Conservation (phyloP, 2,113 vertebrate genomes). For the Actenoides hombroni region DNA sequence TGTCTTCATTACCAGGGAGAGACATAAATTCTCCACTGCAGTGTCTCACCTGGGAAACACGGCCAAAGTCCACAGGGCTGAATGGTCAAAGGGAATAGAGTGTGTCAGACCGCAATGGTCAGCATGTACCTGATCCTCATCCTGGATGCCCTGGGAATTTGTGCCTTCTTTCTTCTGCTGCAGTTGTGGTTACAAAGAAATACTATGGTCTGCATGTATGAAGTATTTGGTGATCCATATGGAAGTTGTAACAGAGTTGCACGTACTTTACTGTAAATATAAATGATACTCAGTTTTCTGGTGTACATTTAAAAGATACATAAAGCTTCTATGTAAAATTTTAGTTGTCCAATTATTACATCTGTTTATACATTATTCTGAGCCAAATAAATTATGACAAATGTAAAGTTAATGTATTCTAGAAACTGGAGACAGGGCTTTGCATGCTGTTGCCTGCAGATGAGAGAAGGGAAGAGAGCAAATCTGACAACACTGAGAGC, state of each 20-base stretch:
- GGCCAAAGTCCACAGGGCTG: rapidly evolving
- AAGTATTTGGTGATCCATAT: not conserved
- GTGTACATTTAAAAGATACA: not conserved
- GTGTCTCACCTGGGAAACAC: not conserved
- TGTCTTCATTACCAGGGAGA: not conserved
- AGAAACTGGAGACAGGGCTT: not conserved
- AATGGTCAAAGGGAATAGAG: not conserved
- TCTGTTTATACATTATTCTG: not conserved
- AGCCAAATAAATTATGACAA: not conserved
- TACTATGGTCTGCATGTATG: not conserved
- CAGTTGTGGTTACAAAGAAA: not conserved
- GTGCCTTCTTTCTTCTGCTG: not conserved
- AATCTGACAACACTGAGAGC: not conserved
- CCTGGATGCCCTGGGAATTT: not conserved
- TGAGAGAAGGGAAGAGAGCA: not conserved
- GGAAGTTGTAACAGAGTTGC: not conserved
- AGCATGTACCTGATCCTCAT: not conserved
- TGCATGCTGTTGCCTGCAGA: not conserved
- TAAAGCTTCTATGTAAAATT: not conserved
- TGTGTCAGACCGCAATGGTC: not conserved
- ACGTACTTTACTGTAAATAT: not conserved
- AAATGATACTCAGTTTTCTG: not conserved
- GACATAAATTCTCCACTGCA: not conserved
- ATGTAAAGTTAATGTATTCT: not conserved
- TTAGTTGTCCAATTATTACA: not conserved